Evolutionary conservation across 2,113 vertebrate species (phyloP), one percentile per base, ranked within the genome.

Genomic region (Oreochromis niloticus): DNA sequence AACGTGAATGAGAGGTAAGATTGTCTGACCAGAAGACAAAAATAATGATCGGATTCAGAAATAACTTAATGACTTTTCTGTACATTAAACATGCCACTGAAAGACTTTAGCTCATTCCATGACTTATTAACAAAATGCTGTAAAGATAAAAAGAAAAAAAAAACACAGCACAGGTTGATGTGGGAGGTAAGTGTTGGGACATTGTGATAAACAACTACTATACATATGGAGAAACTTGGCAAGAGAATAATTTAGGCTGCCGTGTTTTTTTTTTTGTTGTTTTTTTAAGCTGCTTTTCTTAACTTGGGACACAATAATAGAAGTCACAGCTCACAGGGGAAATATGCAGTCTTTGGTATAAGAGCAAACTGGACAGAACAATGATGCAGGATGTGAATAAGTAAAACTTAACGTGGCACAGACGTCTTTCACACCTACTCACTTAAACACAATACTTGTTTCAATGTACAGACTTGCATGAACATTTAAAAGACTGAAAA

Each of bases 341-440:
- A 87, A 94, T 93, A 96, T 96, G 93, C 95, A 96, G 96, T 98
- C 97, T 98, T 98, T 98, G 97, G 98, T 97, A 96, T 96, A 96
- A 87, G 94, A 96, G 96, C 92, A 95, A 93, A 95, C 92, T 91
- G 81, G 83, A 95, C 84, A 91, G 91, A 86, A 86, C 92, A 95
- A 90, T 46, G 94, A 95, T 89, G 87, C 55, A 91, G 94, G 88
- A 93, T 92, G 92, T 95, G 36, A 91, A 90, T 93, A 55, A 54
- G 89, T 94, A 95, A 96, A 96, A 91, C 5, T 6, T 6, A 56
- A 83, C 66, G 80, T 78, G 79, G 61, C 61, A 87, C 89, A 63
- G 84, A 96, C 87, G 94, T 95, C 95, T 96, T 97, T 97, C 96
- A 97, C 96, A 97, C 89, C 86, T 83, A 93, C 87, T 95, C 92